Evolutionary conservation across 2,113 vertebrate species (phyloP), one percentile per base, ranked within the genome.

Genomic region (Gobiocypris rarus): DNA sequence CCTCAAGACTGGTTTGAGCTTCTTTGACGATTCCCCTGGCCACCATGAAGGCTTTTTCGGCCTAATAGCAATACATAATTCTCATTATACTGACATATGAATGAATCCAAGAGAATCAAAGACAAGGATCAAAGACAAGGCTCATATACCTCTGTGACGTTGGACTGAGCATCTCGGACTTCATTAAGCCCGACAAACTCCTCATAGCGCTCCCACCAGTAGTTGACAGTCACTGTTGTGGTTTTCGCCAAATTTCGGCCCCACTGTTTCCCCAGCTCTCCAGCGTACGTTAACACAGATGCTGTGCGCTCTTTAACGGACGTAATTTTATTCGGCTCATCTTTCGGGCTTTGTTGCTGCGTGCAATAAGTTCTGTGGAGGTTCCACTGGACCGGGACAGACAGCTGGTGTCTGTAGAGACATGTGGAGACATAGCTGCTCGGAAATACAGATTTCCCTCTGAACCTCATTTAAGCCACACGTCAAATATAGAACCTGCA

Each of bases 71-170:
- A 48, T 50, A 61, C 15, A 80, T n/a, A n/a, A 28, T 48, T 22
- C 6, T 31, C 43, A 52, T 38, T 43, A 45, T 17, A 45, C 0
- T 2, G n/a, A 31, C 4, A 45, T 13, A 15, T 43, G 17, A 45
- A 26, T 11, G 3, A 22, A 41, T 69, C 19, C 9, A 41, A 22
- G 4, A n/a, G n/a, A n/a, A n/a, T n/a, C n/a, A n/a, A n/a, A n/a
- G n/a, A n/a, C n/a, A n/a, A n/a, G n/a, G n/a, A n/a, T n/a, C n/a
- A n/a, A n/a, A n/a, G n/a, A n/a, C n/a, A n/a, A n/a, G n/a, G n/a
- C n/a, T n/a, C n/a, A n/a, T n/a, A n/a, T n/a, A 99, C 97, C 96
- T 99, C 95, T 0, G 96, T 95, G 86, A 99, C 98, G 0, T 97
- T 96, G 26, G 94, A 93, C 91, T 99, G 97, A 69, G 97, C 98